These are phyloP conservation scores for Macrosteles quadrilineatus DNA, from an alignment of 1,140 invertebrate species.

Conservation along the genomic window DNA sequence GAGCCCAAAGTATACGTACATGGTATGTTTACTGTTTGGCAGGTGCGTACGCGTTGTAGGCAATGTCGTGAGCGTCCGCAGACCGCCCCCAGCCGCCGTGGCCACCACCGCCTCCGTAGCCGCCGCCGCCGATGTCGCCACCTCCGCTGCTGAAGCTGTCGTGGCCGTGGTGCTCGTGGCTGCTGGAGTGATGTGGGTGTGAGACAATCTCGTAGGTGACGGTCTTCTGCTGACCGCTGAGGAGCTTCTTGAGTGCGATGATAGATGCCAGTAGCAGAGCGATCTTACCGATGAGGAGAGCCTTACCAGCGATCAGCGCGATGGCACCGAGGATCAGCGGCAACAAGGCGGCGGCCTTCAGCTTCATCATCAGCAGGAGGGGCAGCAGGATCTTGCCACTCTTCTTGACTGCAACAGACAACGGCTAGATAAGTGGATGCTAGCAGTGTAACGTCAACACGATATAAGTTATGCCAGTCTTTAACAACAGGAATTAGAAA, in stretches of 20 bases:
- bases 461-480: too few species aligned
- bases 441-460: too few species aligned
- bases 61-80: slow-evolving; percentile 68
- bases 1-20: too few species aligned
- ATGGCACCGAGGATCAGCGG: slow-evolving; percentile 76
- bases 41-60: slow-evolving; percentile 70
- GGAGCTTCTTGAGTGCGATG: slow-evolving; percentile 78
- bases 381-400: slow-evolving; percentile 76
- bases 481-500: too few species aligned
- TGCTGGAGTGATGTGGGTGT: slow-evolving; percentile 73
- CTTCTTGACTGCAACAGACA: slow-evolving; percentile 59
- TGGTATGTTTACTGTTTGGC: slow-evolving; percentile 16
- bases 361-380: slow-evolving; percentile 67
- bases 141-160: slow-evolving; percentile 51
- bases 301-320: slow-evolving; percentile 81
- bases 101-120: slow-evolving; percentile 52
- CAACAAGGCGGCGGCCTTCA: slow-evolving; percentile 75
- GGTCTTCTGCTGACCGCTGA: slow-evolving; percentile 69
- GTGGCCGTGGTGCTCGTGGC: slow-evolving; percentile 58
- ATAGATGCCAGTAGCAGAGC: slow-evolving; percentile 78
- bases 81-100: slow-evolving; percentile 67
- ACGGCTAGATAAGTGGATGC: too few species aligned
- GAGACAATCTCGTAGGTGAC: slow-evolving; percentile 83
- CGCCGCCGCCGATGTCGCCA: slow-evolving; percentile 34
- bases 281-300: slow-evolving; percentile 78